Base-by-base conservation (phyloP, 2,888 invertebrate genomes). In the Hoplodrina ambigua region DNA sequence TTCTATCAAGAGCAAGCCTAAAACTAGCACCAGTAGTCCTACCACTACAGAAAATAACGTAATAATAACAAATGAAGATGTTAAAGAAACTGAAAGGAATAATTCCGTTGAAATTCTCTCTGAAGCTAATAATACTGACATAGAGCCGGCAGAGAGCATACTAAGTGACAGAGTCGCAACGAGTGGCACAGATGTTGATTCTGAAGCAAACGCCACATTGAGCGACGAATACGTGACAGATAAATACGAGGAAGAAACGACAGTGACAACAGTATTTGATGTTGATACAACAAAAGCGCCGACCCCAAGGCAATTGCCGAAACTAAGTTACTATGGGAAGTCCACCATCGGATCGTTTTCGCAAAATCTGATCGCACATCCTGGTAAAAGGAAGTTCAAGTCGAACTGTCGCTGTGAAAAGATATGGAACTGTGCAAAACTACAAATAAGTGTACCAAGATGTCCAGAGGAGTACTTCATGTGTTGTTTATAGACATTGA, bases 381-480 rank as follows among this genome's bases (percentile, higher is more conserved):
- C 84, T 0, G 87, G 89, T 0, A 92, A 89, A 57, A 90, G 94
- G 69, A 88, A 83, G 60, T 96, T 93, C 70, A 86, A 87, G 55
- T 95, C 95, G 0, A 87, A 88, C n/a, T 96, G 96, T 71, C 84
- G 94, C 0, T 96, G 96, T 69, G 94, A 93, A 68, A 95, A 91
- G 75, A 96, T 96, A 30, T 94, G 93, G 90, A 96, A 96, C 76
- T 96, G 96, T 81, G 93, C 94, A 0, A 96, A 95, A 67, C 73
- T 96, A 19, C 96, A 96, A 81, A 94, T 96, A 7, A 90, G 92
- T 1, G 94, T 96, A 20, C 93, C 94, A 3, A 84, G 96, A 52
- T 96, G 96, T 83, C 96, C 96, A 0, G 87, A 93, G 13, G 96
- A 96, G 56, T 93, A 94, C 71, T 96, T 96, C 73, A 73, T 96